A percentile compares a stretch with the other conserved stretches of the same genome.
Conservation (phyloP, 2,113 vertebrate genomes). For the Charadrius vociferus region DNA sequence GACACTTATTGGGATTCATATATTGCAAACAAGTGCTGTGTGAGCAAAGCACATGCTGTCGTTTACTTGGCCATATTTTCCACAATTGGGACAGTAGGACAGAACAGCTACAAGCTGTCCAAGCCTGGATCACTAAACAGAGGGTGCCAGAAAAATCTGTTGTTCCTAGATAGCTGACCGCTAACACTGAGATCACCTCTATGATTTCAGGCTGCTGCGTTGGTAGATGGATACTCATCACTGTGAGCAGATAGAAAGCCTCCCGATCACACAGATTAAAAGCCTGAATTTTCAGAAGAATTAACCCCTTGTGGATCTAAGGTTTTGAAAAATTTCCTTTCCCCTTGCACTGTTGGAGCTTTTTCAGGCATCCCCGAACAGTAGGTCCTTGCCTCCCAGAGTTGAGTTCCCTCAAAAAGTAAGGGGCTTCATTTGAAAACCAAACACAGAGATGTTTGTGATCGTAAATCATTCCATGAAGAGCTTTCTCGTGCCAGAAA, state of each 20-base stretch:
- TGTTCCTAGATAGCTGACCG: conserved; percentile 77
- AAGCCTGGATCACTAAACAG: conserved; percentile 33
- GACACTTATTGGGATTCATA: background rate
- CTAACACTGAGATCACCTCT: conserved; percentile 5
- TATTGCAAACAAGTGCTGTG: background rate
- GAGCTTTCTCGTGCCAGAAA: background rate
- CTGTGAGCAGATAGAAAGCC: background rate
- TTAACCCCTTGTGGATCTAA: background rate
- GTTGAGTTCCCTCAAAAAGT: background rate
- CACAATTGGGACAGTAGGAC: background rate
- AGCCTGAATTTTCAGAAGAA: background rate
- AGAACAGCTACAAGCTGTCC: background rate
- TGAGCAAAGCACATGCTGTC: background rate
- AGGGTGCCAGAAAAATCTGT: conserved; percentile 73
- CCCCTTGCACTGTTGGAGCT: background rate
- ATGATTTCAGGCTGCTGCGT: conserved; percentile 74
- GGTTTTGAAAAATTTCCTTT: background rate
- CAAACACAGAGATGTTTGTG: background rate
- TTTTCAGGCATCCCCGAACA: background rate
- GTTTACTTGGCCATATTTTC: background rate
- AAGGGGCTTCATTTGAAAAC: background rate
- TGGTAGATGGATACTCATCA: conserved; percentile 32
- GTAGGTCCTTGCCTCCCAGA: background rate
- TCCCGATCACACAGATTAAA: background rate
- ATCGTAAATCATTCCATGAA: background rate